Percentiles rank a stretch among this genome's conserved stretches.
Evolutionary conservation across 2,797 vertebrate genomes (phyloP).

Genomic region (Allobates femoralis): DNA sequence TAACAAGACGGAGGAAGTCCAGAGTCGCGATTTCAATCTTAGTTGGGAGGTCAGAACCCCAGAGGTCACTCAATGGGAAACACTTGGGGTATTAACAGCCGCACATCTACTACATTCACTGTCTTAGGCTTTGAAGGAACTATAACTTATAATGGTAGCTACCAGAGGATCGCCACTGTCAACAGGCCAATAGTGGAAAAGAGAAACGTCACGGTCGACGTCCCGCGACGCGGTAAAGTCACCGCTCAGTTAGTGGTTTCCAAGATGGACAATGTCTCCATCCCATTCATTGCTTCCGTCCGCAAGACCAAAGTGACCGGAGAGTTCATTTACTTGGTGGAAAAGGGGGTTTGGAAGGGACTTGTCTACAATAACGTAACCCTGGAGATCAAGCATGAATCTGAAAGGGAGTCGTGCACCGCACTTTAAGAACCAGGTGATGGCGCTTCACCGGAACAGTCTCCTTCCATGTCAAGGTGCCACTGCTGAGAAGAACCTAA

Average conservation of each 20-base stretch:
- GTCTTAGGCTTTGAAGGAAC: constrained; percentile 13
- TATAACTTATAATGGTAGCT: constrained; percentile 31
- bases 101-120: background rate
- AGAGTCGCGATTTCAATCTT: constrained; percentile 12
- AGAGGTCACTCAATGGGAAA: constrained; percentile 29
- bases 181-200: constrained; percentile 24
- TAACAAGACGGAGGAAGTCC: constrained; percentile 1
- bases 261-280: constrained; percentile 41
- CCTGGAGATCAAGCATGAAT: constrained; percentile 41
- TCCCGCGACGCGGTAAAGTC: constrained; percentile 40
- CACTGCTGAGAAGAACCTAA: background rate
- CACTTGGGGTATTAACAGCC: constrained; percentile 41
- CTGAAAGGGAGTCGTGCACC: background rate
- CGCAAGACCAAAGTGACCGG: constrained; percentile 47
- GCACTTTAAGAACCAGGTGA: background rate
- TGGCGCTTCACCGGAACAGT: background rate
- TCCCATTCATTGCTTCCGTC: constrained; percentile 46
- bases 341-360: constrained; percentile 53
- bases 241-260: constrained; percentile 39
- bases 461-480: background rate
- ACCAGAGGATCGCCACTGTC: constrained; percentile 26
- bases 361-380: constrained; percentile 37
- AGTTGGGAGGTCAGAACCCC: constrained; percentile 40
- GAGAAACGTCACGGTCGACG: constrained; percentile 7
- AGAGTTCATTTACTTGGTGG: constrained; percentile 5